Base-by-base conservation (phyloP, 2,797 vertebrate species). In the Hypotaenidia okinawae region DNA sequence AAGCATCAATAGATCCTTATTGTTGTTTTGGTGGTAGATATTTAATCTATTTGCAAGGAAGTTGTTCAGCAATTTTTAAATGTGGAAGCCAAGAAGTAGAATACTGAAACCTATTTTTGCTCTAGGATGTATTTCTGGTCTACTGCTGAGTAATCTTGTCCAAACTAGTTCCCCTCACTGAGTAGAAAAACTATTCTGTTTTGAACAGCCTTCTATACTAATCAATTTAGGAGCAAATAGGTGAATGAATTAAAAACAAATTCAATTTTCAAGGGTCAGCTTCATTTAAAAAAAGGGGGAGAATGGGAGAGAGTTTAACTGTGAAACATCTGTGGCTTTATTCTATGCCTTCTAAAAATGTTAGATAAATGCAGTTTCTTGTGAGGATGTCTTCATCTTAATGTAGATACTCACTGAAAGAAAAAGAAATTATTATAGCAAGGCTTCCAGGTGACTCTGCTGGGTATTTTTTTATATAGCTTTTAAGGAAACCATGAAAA, bases 401-500 rank as follows among this genome's bases (percentile, higher is more conserved):
- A 10, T n/a, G 15, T 11, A 30, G 22, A 47, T 47, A 23, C 21
- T 47, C 19, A 47, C 47, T 47, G 47, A 23, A 47, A 47, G 47
- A 47, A 13, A 47, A 23, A 47, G 18, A 45, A 18, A 45, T 45
- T 47, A 23, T 47, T 69, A 25, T 28, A 45, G 5, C 25, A 66
- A 76, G 10, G 11, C 16, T 89, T 89, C 35, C 35, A 16, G 30
- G 35, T 80, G 41, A 27, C 15, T 66, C 1, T 51, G 9, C 18
- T 49, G 16, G 12, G 3, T 39, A 22, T 23, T 84, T 91, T 75
- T 84, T 67, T 27, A 64, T 32, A 16, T 4, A 41, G 25, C 4
- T 57, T 55, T 33, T 51, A 52, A 57, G 22, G 6, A 51, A 83
- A 41, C 8, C 0, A 0, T 8, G 2, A 13, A 72, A 62, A 67